Conservation (phyloP, 1,140 invertebrate species). For the Lerema accius region DNA sequence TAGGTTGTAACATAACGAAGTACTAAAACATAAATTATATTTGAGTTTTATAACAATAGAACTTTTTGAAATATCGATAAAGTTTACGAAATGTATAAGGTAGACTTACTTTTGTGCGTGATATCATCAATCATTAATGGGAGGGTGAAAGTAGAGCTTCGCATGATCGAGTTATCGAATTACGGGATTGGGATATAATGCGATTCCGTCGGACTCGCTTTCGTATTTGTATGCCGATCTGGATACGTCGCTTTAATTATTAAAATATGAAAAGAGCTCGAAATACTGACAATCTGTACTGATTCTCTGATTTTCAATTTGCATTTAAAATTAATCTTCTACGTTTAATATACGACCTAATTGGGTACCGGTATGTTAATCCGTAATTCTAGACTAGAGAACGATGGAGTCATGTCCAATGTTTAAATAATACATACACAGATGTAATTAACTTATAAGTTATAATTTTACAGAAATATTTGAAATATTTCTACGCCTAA, state of each 20-base stretch:
- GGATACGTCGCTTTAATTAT: conserved; percentile 32
- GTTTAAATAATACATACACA: no score
- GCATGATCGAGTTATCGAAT: conserved; percentile 32
- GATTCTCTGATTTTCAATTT: conserved; percentile 13
- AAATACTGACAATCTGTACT: conserved; percentile 25
- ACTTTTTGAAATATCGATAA: conserved; percentile 19
- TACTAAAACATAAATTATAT: conserved; percentile 6
- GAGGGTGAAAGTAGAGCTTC: conserved; percentile 33
- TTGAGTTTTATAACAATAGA: conserved; percentile 15
- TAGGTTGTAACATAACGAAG: not conserved
- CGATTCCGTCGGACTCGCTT: conserved; percentile 22
- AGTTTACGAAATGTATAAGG: conserved; percentile 12
- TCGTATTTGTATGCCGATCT: conserved; percentile 32
- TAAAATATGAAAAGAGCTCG: conserved; percentile 31
- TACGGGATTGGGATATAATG: conserved; percentile 28
- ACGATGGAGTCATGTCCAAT: not conserved
- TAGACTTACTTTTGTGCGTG: conserved; percentile 26
- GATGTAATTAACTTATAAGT: no score
- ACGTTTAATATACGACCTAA: no score
- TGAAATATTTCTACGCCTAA: no score
- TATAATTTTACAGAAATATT: no score
- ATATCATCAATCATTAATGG: conserved; percentile 35
- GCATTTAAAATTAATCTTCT: conserved; percentile 6
- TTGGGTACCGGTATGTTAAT: no score
- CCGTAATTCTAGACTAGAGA: no score